Percentiles rank a stretch among this genome's conserved stretches.
phyloP scores from a whole-genome alignment of 2,113 vertebrate species.

The Gavia stellata region DNA sequence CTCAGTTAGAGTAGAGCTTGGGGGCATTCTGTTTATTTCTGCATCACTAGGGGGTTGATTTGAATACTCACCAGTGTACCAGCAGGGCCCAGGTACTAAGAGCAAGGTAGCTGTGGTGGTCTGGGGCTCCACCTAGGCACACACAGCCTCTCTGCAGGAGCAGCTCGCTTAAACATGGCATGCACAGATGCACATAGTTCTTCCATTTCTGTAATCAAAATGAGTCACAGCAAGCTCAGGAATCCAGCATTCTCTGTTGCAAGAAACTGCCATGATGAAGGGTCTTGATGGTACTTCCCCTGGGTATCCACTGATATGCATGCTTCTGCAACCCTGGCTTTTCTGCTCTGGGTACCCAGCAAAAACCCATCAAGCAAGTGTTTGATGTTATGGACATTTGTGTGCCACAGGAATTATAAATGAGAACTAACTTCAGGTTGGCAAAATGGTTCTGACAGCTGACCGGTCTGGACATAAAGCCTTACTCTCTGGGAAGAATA shows the following conservation, averaged over 20 bases:
- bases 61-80: neutral
- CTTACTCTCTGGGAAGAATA: neutral
- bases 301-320: neutral
- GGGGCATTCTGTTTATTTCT: neutral
- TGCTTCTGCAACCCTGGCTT: neutral
- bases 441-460: neutral
- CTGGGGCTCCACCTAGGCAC: neutral
- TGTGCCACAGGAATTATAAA: neutral
- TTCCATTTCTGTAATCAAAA: neutral
- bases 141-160: neutral
- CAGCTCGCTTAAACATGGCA: neutral
- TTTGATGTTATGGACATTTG: neutral
- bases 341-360: neutral
- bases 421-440: neutral
- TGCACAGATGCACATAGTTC: neutral
- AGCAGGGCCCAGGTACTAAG: neutral
- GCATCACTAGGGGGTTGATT: neutral
- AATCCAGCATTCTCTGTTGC: neutral
- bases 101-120: neutral
- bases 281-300: neutral
- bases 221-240: neutral
- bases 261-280: neutral
- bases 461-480: neutral
- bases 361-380: neutral
- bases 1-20: neutral